Conservation (phyloP, 2,888 invertebrate species). For the Amaurobius ferox region DNA sequence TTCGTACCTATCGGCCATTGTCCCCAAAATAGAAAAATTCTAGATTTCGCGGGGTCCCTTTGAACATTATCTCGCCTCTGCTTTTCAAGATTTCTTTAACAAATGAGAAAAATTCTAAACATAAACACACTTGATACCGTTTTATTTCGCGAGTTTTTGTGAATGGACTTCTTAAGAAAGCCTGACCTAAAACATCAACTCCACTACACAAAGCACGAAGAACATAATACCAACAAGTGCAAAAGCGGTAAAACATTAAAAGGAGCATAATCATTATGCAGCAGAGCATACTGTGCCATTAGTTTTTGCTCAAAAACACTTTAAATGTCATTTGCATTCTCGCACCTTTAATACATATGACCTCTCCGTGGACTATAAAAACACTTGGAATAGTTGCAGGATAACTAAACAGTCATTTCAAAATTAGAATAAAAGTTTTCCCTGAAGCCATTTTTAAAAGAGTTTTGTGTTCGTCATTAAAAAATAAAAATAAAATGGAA, state of each 20-base stretch:
- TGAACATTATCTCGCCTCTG: too few species aligned
- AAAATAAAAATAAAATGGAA: not conserved
- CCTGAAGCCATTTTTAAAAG: not conserved
- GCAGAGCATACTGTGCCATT: not conserved
- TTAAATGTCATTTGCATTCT: not conserved
- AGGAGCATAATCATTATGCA: not conserved
- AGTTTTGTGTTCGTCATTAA: not conserved
- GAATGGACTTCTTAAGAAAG: not conserved
- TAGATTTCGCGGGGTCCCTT: too few species aligned
- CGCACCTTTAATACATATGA: not conserved
- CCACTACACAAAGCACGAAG: not conserved
- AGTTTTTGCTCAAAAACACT: not conserved
- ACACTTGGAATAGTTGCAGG: not conserved
- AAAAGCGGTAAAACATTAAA: not conserved
- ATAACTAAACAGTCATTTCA: not conserved
- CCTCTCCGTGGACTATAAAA: not conserved
- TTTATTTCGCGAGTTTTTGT: too few species aligned
- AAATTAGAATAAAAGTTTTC: slow-evolving; percentile 1
- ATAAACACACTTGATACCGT: too few species aligned
- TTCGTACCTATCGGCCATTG: too few species aligned
- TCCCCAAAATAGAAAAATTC: too few species aligned
- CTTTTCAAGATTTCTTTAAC: too few species aligned
- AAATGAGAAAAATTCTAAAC: too few species aligned
- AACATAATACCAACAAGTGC: not conserved
- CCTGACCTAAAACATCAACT: not conserved